phyloP scores from a whole-genome alignment of 2,797 vertebrate species.

The Halcyon badia region DNA sequence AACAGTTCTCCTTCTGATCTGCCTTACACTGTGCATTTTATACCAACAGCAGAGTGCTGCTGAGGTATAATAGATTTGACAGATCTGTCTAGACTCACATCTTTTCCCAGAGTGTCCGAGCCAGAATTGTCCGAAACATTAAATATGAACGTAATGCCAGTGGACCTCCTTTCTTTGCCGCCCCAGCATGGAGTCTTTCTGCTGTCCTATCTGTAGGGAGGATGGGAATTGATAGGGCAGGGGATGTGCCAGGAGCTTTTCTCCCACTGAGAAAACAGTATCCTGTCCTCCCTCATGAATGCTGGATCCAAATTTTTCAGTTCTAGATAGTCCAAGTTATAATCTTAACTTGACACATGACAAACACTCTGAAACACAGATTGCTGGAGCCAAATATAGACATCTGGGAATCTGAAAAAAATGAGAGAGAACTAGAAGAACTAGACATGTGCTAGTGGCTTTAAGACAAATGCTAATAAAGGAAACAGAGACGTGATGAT shows the following conservation, averaged over 20 bases:
- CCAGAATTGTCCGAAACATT: neutral
- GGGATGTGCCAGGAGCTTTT: neutral
- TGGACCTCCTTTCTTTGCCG: neutral
- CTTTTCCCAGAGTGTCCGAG: neutral
- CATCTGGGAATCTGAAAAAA: conserved; percentile 44
- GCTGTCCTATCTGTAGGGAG: neutral
- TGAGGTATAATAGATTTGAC: neutral
- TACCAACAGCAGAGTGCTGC: neutral
- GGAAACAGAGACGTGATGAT: conserved; percentile 54
- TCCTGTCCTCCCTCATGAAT: neutral
- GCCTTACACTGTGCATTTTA: neutral
- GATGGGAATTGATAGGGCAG: neutral
- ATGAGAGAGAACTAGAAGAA: conserved; percentile 13
- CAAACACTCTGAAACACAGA: conserved; percentile 55
- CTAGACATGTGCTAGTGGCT: conserved; percentile 47
- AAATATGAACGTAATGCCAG: neutral
- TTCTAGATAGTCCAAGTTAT: conserved; percentile 38
- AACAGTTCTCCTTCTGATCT: neutral
- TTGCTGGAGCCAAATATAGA: conserved; percentile 64
- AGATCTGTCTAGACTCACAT: neutral
- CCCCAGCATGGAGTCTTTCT: neutral
- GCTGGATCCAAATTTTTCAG: conserved; percentile 24
- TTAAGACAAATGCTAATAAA: conserved; percentile 69
- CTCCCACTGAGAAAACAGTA: neutral
- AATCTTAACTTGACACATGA: conserved; percentile 62